phyloP scores from a whole-genome alignment of 2,888 invertebrate species.

The Lypha dubia region DNA sequence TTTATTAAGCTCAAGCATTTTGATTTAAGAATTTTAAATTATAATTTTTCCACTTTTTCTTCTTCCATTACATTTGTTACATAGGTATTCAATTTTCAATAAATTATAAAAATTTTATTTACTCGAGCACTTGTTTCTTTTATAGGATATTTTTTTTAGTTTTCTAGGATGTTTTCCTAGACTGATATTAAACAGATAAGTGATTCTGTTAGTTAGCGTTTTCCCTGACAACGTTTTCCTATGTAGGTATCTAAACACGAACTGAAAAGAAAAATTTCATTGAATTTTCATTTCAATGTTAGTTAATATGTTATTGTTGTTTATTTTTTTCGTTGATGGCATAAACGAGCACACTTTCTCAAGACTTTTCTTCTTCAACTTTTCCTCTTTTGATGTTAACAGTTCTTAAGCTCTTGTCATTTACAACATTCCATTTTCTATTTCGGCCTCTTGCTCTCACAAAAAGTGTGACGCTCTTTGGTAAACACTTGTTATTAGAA shows the following conservation, averaged over 20 bases:
- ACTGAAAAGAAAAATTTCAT: slow-evolving; percentile 73
- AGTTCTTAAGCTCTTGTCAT: slow-evolving; percentile 45
- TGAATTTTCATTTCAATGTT: slow-evolving; percentile 58
- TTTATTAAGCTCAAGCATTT: slow-evolving; percentile 12
- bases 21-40: slow-evolving; percentile 20
- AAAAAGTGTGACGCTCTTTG: slow-evolving; percentile 20
- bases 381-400: slow-evolving; percentile 63
- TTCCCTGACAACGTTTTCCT: slow-evolving; percentile 64
- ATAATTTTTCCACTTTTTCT: slow-evolving; percentile 6
- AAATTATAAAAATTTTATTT: neutral
- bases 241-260: slow-evolving; percentile 74
- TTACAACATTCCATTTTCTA: slow-evolving; percentile 22
- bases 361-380: slow-evolving; percentile 44
- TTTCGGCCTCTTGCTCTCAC: slow-evolving; percentile 24
- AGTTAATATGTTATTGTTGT: slow-evolving; percentile 5
- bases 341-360: slow-evolving; percentile 50
- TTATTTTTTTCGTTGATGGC: slow-evolving; percentile 60
- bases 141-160: slow-evolving; percentile 6
- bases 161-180: slow-evolving; percentile 38
- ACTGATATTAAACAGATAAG: slow-evolving; percentile 32
- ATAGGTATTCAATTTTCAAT: slow-evolving; percentile 17
- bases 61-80: slow-evolving; percentile 15
- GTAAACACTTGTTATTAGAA: slow-evolving; percentile 65
- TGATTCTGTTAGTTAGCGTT: slow-evolving; percentile 43
- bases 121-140: slow-evolving; percentile 16